Conservation (phyloP, 2,888 invertebrate genomes). For the Lamellibrachia columna region DNA sequence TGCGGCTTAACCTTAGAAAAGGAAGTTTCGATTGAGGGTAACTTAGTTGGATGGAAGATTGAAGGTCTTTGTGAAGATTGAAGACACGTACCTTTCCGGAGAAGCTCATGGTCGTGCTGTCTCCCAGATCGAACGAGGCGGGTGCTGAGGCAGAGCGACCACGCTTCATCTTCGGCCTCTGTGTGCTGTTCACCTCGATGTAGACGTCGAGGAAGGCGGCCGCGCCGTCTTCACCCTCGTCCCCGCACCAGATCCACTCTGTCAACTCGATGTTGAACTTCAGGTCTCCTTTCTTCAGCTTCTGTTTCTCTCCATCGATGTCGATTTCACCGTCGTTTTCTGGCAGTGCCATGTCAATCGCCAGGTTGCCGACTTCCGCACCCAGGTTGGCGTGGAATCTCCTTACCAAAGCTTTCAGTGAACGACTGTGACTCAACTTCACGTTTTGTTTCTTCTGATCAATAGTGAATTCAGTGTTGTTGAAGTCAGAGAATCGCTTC, state of each 20-base stretch:
- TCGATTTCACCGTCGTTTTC: not conserved
- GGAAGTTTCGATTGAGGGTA: not conserved
- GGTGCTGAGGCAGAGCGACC: not conserved
- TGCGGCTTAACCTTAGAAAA: not conserved
- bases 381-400: not conserved
- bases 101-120: not conserved
- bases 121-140: conserved; percentile 4
- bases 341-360: not conserved
- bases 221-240: not conserved
- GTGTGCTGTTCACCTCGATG: not conserved
- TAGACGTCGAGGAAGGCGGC: conserved; percentile 4
- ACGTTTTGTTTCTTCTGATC: not conserved
- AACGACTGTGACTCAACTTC: not conserved
- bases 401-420: not conserved
- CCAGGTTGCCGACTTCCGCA: not conserved
- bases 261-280: conserved; percentile 6
- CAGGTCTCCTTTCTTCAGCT: not conserved
- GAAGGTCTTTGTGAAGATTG: not conserved
- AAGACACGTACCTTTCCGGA: not conserved
- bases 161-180: not conserved
- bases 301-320: not conserved
- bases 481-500: not conserved
- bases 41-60: not conserved
- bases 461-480: not conserved
- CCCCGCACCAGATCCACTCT: not conserved